These are phyloP conservation scores for Eilema sororculum DNA, from an alignment of 2,888 invertebrate species.

Conservation along the genomic window DNA sequence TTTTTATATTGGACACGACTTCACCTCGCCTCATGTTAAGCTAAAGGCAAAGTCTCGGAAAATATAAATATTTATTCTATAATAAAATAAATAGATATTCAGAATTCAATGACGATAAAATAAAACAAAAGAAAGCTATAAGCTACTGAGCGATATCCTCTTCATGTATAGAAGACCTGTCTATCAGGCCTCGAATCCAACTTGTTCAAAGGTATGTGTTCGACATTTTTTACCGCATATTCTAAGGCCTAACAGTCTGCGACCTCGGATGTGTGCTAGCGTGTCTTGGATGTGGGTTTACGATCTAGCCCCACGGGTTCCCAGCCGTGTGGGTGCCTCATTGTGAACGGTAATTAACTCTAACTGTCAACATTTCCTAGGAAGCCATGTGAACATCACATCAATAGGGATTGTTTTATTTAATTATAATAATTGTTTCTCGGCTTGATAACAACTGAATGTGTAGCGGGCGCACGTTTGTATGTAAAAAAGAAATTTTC, in stretches of 20 bases:
- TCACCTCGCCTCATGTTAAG: too few relatives aligned
- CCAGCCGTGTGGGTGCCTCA: conserved; percentile 63
- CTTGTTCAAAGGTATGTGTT: conserved; percentile 21
- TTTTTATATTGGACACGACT: too few relatives aligned
- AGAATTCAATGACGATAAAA: too few relatives aligned
- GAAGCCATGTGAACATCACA: conserved; percentile 68
- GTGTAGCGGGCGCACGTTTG: conserved; percentile 10
- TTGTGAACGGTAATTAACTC: conserved; percentile 74
- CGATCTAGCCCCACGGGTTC: conserved; percentile 66
- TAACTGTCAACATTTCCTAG: conserved; percentile 72
- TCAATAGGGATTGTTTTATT: conserved; percentile 54
- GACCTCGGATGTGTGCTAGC: conserved; percentile 72
- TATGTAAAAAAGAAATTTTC: conserved; percentile 16
- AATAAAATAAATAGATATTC: too few relatives aligned
- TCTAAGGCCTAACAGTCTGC: conserved; percentile 46
- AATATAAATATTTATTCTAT: too few relatives aligned
- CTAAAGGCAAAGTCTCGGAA: too few relatives aligned
- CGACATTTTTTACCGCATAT: conserved; percentile 46
- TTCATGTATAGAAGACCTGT: not conserved
- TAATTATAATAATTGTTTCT: conserved; percentile 54
- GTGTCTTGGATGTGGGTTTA: conserved; percentile 82
- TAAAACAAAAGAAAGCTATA: too few relatives aligned
- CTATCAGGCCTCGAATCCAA: not conserved
- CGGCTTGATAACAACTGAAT: conserved; percentile 36
- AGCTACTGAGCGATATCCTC: not conserved